Evolutionary conservation across 2,888 invertebrate genomes (phyloP).

Genomic region (Coleophora deauratella): DNA sequence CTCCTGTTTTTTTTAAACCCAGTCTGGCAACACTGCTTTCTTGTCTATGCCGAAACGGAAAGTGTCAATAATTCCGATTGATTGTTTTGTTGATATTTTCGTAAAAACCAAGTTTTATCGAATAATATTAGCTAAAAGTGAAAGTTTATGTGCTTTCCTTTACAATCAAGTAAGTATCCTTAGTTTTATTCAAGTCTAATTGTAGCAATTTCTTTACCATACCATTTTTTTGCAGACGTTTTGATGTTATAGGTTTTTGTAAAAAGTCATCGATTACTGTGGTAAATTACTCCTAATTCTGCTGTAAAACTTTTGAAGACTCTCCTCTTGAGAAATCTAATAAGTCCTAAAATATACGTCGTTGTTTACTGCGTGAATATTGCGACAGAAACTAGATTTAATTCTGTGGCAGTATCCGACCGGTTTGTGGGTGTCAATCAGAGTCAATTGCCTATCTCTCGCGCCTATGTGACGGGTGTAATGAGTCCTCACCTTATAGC

Average conservation of each 20-base stretch:
- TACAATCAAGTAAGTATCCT: too few relatives aligned
- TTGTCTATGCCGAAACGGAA: slow-evolving; percentile 10
- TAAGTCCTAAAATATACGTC: neutral
- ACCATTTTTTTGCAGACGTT: too few relatives aligned
- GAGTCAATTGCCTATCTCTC: slow-evolving; percentile 25
- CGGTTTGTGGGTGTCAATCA: slow-evolving; percentile 34
- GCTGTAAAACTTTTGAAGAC: too few relatives aligned
- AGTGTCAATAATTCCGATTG: slow-evolving; percentile 43
- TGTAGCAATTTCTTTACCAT: too few relatives aligned
- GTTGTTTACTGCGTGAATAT: neutral
- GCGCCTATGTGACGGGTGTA: slow-evolving; percentile 18
- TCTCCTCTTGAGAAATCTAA: too few relatives aligned
- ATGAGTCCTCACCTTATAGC: slow-evolving; percentile 22
- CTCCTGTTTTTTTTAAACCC: too few relatives aligned
- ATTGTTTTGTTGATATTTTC: slow-evolving; percentile 28
- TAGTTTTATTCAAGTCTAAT: too few relatives aligned
- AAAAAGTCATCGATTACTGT: too few relatives aligned
- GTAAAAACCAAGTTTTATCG: slow-evolving; percentile 6
- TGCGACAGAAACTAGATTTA: slow-evolving; percentile 4
- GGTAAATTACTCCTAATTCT: too few relatives aligned
- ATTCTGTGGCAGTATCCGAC: slow-evolving; percentile 23
- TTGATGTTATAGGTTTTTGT: too few relatives aligned
- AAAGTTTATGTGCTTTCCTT: neutral
- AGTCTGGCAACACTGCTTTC: too few relatives aligned
- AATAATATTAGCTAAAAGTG: slow-evolving; percentile 9